Conservation (phyloP, 2,113 vertebrate species). For the Cololabis saira region DNA sequence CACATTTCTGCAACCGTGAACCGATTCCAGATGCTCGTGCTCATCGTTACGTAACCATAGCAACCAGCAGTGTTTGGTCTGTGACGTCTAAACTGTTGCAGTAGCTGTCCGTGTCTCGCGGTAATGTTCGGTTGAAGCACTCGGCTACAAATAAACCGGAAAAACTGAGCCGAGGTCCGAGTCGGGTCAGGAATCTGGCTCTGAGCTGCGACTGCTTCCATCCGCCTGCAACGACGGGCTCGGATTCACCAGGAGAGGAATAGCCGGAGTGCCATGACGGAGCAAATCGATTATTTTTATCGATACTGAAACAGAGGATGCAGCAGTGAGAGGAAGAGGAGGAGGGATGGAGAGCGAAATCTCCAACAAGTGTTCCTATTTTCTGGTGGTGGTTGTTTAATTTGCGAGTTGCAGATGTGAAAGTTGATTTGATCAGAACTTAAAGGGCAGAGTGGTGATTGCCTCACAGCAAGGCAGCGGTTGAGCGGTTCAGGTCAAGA, state of each 20-base stretch:
- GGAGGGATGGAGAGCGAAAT: neutral
- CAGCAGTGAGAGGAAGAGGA: neutral
- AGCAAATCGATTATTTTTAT: constrained; percentile 22
- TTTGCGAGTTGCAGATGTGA: too few species aligned
- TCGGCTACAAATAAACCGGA: neutral
- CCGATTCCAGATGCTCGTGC: constrained; percentile 1
- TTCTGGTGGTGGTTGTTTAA: too few species aligned
- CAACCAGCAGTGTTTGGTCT: neutral
- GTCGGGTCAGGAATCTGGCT: constrained; percentile 1
- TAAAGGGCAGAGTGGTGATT: too few species aligned
- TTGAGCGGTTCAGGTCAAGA: too few species aligned
- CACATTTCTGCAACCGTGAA: neutral
- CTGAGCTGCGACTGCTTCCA: constrained; percentile 9
- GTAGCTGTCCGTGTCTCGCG: neutral
- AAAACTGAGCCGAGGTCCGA: neutral
- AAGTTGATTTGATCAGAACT: too few species aligned
- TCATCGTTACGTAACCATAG: constrained; percentile 13
- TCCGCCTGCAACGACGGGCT: constrained; percentile 6
- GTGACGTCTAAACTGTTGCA: neutral
- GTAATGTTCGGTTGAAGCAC: neutral
- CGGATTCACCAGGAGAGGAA: neutral
- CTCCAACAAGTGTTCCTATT: too few species aligned
- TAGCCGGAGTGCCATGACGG: neutral
- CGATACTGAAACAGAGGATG: neutral
- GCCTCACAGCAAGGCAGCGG: too few species aligned